Evolutionary conservation across 2,888 invertebrate species (phyloP).

Genomic region (Pherbina coryleti): DNA sequence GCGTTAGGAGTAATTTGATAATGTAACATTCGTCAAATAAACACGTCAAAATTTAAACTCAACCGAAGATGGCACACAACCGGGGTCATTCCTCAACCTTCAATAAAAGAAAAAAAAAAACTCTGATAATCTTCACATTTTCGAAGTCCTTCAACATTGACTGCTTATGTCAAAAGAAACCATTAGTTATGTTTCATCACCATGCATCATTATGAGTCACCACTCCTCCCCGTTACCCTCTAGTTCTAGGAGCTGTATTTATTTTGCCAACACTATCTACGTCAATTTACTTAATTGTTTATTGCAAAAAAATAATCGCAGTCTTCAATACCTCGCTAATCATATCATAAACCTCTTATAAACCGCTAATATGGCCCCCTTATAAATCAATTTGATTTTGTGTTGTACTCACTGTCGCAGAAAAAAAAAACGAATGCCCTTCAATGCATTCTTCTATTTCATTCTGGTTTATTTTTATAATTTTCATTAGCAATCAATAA

Average conservation of each 20-base stretch:
- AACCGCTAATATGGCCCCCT: background rate
- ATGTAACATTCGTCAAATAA: too few species aligned
- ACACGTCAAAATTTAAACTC: too few species aligned
- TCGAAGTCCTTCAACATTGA: too few species aligned
- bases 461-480: constrained; percentile 47
- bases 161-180: too few species aligned
- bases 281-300: constrained; percentile 21
- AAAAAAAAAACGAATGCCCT: constrained; percentile 51
- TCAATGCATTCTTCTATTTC: constrained; percentile 50
- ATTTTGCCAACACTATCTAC: background rate
- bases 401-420: background rate
- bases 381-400: constrained; percentile 16
- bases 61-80: too few species aligned
- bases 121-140: too few species aligned
- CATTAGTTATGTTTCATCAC: background rate
- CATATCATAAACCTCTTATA: constrained; percentile 6
- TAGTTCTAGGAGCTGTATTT: too few species aligned
- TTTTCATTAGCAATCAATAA: constrained; percentile 59
- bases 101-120: too few species aligned
- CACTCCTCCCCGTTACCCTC: background rate
- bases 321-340: constrained; percentile 3
- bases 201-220: background rate
- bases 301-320: constrained; percentile 14
- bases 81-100: too few species aligned
- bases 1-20: too few species aligned